Evolutionary conservation across 37 sponge, comb jelly and placozoan species (phyloP), one percentile per base, ranked within the genome.

Genomic region (Bolinopsis microptera): DNA sequence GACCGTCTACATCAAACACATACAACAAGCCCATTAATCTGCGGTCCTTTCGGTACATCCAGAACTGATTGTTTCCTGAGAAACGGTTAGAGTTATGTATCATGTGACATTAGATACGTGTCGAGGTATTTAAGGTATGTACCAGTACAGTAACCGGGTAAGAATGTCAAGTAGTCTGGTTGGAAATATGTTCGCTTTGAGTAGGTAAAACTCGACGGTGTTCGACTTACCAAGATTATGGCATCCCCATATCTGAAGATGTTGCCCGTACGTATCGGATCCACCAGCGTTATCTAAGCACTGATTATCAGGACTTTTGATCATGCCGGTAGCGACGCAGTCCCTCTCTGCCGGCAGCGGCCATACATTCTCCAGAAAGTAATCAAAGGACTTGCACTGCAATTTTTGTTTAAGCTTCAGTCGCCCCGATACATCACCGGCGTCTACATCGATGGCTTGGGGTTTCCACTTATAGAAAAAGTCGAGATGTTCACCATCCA

Each of bases 41-140:
- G 38, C 38, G 36, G 31, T 82, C 83, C 23, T 82, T 82, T 18
- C 38, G 36, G 83, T 82, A 82, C 83, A 82, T 82, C 83, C 83
- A 82, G 23, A 82, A 82, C 83, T 82, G 83, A 35, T 82, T 82
- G 83, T 82, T 82, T 30, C 83, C 83, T 82, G 38, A 5, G 38
- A 36, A 48, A n/a, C 68, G 68, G n/a, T n/a, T n/a, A n/a, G n/a
- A n/a, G n/a, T n/a, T n/a, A n/a, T n/a, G n/a, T n/a, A n/a, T n/a
- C n/a, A n/a, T n/a, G n/a, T n/a, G n/a, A n/a, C n/a, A n/a, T n/a
- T n/a, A n/a, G n/a, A n/a, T n/a, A n/a, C n/a, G n/a, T n/a, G n/a
- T n/a, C n/a, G n/a, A n/a, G n/a, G n/a, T n/a, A n/a, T n/a, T n/a
- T n/a, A n/a, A n/a, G n/a, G n/a, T n/a, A n/a, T n/a, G n/a, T n/a